phyloP scores from a whole-genome alignment of 2,797 vertebrate species.

The Gallinago nigripennis region DNA sequence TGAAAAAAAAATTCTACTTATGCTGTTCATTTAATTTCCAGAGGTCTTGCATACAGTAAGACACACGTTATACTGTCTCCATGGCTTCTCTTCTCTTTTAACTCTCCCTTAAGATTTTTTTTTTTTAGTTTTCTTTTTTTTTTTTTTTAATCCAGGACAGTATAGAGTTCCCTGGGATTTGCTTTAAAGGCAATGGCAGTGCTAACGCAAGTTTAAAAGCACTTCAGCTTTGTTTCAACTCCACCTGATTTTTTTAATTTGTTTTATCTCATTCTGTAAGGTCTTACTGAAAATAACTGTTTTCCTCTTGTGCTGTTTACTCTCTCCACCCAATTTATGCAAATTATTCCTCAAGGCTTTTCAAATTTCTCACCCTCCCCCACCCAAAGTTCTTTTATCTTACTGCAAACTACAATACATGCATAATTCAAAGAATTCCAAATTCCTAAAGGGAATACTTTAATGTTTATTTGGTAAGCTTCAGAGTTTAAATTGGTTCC shows the following conservation, averaged over 20 bases:
- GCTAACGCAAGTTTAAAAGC: not conserved
- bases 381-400: slow-evolving; percentile 59
- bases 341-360: slow-evolving; percentile 54
- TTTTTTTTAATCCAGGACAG: not conserved
- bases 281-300: slow-evolving; percentile 25
- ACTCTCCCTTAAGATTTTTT: not conserved
- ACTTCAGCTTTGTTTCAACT: not conserved
- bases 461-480: slow-evolving; percentile 48
- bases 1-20: not conserved
- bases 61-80: not conserved
- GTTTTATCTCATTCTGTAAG: slow-evolving; percentile 16
- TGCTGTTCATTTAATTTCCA: not conserved
- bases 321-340: slow-evolving; percentile 47
- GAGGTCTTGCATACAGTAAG: not conserved
- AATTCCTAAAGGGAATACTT: slow-evolving; percentile 64
- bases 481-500: slow-evolving; percentile 41
- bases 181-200: not conserved
- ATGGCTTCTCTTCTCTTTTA: not conserved
- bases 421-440: slow-evolving; percentile 60
- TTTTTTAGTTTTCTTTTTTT: not conserved
- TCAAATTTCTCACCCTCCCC: slow-evolving; percentile 40
- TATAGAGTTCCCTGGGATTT: slow-evolving; percentile 6
- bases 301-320: slow-evolving; percentile 40
- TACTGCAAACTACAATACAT: slow-evolving; percentile 59
- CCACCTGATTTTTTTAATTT: slow-evolving; percentile 26